Conservation (phyloP, 2,797 vertebrate species). For the Sus cebifrons region DNA sequence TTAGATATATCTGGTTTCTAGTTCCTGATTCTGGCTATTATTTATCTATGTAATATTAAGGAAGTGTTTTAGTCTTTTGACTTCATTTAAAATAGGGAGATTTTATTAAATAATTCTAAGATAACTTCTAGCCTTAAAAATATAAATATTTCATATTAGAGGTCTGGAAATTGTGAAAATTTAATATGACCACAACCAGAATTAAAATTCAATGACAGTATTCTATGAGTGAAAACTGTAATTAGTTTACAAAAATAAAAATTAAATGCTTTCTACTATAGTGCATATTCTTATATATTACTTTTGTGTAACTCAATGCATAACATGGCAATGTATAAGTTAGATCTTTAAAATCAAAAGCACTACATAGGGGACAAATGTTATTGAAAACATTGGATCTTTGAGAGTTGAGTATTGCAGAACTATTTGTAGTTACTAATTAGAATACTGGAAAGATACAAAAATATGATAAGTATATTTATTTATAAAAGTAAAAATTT, state of each 20-base stretch:
- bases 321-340: neutral
- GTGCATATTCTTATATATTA: neutral
- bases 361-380: neutral
- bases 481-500: neutral
- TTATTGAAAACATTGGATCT: neutral
- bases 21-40: neutral
- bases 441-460: neutral
- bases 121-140: neutral
- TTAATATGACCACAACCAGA: neutral
- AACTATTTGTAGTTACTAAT: neutral
- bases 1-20: neutral
- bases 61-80: neutral
- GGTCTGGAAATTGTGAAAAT: neutral
- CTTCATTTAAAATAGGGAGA: neutral
- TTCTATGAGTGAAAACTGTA: neutral
- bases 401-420: neutral
- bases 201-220: neutral
- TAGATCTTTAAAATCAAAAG: neutral
- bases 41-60: neutral
- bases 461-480: neutral
- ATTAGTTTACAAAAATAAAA: constrained; percentile 3
- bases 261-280: neutral
- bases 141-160: neutral
- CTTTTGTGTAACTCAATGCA: neutral
- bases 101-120: neutral